A percentile compares a stretch with the other conserved stretches of the same genome.
phyloP scores from a whole-genome alignment of 30 jellyfish, hydroid and myxozoan species.

The Aurelia aurita complex sp. Pacific region DNA sequence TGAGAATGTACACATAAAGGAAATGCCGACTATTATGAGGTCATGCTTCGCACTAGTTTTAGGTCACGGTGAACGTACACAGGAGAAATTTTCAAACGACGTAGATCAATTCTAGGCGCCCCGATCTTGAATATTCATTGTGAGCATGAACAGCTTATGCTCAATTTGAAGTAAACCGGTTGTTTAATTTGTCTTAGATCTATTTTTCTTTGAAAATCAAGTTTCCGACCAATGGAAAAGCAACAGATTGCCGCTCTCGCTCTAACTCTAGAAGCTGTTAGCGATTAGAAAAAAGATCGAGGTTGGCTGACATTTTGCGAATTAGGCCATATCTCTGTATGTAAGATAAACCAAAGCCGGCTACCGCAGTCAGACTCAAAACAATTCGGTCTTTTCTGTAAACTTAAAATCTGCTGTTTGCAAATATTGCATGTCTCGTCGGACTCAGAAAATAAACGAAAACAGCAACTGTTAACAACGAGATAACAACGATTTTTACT shows the following conservation, averaged over 20 bases:
- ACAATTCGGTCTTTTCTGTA: conserved; percentile 16
- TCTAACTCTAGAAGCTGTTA: conserved; percentile 45
- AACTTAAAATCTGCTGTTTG: conserved; percentile 1
- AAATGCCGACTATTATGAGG: conserved; percentile 65
- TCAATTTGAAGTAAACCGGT: conserved; percentile 31
- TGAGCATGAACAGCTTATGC: conserved; percentile 35
- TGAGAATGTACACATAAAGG: conserved; percentile 36
- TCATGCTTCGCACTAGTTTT: conserved; percentile 35
- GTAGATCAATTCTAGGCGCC: conserved; percentile 60
- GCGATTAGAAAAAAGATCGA: conserved; percentile 46
- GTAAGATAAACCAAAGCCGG: conserved; percentile 37
- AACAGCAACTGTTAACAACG: background rate
- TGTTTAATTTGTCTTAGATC: conserved; percentile 44
- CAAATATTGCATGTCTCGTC: conserved; percentile 11
- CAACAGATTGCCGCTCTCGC: conserved; percentile 44
- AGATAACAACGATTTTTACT: background rate
- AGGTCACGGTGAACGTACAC: conserved; percentile 59
- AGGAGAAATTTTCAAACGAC: conserved; percentile 30
- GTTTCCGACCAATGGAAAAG: conserved; percentile 60
- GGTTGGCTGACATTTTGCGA: conserved; percentile 41
- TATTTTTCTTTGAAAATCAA: conserved; percentile 31
- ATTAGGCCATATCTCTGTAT: conserved; percentile 44
- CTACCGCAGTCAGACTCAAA: conserved; percentile 39
- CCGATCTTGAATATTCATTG: conserved; percentile 48
- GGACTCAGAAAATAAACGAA: conserved; percentile 6